Percentiles rank a stretch among this genome's conserved stretches.
These are phyloP conservation scores for Agrotis clavis DNA, from an alignment of 2,888 invertebrate genomes.

Conservation along the genomic window DNA sequence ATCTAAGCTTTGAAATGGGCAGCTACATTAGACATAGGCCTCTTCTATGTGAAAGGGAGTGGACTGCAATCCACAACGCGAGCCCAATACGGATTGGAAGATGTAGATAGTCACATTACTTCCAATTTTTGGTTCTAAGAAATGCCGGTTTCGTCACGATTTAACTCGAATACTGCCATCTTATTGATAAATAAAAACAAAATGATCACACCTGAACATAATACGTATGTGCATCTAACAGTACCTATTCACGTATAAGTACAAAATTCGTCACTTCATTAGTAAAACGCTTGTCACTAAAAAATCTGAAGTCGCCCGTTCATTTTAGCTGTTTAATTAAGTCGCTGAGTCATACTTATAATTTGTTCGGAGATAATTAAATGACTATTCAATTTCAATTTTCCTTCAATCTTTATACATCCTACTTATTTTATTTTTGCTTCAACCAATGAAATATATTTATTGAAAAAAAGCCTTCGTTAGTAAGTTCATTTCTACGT, in stretches of 20 bases:
- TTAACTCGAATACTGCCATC: background rate
- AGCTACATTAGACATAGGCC: too few species aligned
- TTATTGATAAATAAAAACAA: background rate
- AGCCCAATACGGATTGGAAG: too few species aligned
- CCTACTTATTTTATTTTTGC: background rate
- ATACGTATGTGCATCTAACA: background rate
- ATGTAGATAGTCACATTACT: too few species aligned
- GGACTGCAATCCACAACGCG: too few species aligned
- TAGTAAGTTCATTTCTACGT: slow-evolving; percentile 1
- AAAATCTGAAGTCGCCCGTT: slow-evolving; percentile 23
- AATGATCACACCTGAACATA: background rate
- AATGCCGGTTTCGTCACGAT: too few species aligned
- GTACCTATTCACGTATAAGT: slow-evolving; percentile 14
- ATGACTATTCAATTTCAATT: slow-evolving; percentile 28
- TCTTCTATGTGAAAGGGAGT: too few species aligned
- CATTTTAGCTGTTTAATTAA: slow-evolving; percentile 34
- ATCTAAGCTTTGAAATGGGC: too few species aligned
- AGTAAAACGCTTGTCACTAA: slow-evolving; percentile 40
- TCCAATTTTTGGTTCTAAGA: too few species aligned
- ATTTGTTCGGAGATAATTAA: slow-evolving; percentile 45
- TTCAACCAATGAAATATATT: background rate
- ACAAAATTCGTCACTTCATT: slow-evolving; percentile 37
- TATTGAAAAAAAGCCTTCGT: slow-evolving; percentile 8
- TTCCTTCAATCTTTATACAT: background rate
- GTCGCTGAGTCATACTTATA: slow-evolving; percentile 29